Percentiles rank a stretch among this genome's conserved stretches.
Evolutionary conservation across 2,797 vertebrate species (phyloP).

Genomic region (Eidolon dupreanum): DNA sequence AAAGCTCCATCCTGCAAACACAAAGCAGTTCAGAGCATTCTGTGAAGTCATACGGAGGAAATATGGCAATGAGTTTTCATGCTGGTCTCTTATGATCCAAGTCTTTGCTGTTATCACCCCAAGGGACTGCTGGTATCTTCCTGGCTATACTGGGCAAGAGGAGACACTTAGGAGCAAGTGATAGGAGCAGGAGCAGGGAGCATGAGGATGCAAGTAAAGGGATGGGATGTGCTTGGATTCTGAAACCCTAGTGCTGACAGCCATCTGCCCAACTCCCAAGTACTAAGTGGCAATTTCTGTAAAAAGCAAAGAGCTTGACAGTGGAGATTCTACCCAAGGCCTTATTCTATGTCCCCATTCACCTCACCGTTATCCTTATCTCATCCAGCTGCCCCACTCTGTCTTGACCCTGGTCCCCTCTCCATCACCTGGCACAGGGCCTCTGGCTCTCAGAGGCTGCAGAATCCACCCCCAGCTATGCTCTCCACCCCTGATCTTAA

Average conservation of each 20-base stretch:
- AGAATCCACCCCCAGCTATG: not conserved
- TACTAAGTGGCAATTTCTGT: not conserved
- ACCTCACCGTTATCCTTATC: not conserved
- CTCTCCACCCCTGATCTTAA: not conserved
- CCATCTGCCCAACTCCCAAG: not conserved
- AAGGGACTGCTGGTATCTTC: not conserved
- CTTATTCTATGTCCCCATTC: not conserved
- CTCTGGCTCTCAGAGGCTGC: not conserved
- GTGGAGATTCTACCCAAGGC: not conserved
- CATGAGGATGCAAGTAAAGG: not conserved
- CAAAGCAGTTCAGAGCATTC: not conserved
- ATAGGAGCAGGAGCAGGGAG: fast-evolving
- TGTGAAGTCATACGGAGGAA: not conserved
- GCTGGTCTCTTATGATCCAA: not conserved
- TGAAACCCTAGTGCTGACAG: not conserved
- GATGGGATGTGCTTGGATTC: not conserved
- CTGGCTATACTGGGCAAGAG: not conserved
- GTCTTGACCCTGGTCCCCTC: not conserved
- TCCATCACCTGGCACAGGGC: not conserved
- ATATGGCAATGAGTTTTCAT: not conserved
- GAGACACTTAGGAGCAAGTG: not conserved
- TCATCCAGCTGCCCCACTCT: not conserved
- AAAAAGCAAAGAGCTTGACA: not conserved
- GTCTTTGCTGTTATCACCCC: conserved; percentile 11
- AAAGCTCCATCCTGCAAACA: not conserved